These are phyloP conservation scores for Tanypteryx hageni DNA, from an alignment of 2,888 invertebrate species.

Conservation along the genomic window DNA sequence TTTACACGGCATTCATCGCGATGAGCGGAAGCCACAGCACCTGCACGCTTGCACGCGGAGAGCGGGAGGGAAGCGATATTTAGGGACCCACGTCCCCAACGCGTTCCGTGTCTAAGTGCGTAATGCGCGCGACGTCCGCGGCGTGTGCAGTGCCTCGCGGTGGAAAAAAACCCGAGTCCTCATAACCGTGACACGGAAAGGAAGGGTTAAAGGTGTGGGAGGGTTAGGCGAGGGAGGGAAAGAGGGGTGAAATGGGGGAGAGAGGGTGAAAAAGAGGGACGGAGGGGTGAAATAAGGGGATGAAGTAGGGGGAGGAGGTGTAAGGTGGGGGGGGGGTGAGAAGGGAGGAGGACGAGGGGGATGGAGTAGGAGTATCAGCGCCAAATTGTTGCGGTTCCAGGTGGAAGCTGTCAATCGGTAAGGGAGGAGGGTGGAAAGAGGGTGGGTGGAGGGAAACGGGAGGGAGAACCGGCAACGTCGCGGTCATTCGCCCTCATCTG, in stretches of 20 bases:
- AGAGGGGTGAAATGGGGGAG: not conserved
- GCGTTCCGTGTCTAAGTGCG: not conserved
- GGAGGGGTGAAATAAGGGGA: not conserved
- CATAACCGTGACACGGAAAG: not conserved
- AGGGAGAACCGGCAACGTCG: not conserved
- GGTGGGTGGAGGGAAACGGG: not conserved
- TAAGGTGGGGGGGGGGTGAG: not conserved
- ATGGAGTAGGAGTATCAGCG: not conserved
- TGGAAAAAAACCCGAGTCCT: not conserved
- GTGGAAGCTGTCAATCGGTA: slow-evolving; percentile 36
- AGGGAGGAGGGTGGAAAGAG: not conserved
- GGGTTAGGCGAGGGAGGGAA: not conserved
- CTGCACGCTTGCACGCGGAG: not conserved
- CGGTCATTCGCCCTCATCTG: slow-evolving; percentile 56
- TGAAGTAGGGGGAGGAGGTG: too few relatives aligned
- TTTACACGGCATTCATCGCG: too few relatives aligned
- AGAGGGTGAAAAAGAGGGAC: not conserved
- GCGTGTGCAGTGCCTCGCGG: too few relatives aligned
- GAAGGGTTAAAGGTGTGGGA: not conserved
- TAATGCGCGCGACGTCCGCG: too few relatives aligned
- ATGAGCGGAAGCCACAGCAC: not conserved
- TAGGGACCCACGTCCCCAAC: not conserved
- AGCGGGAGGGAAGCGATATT: not conserved
- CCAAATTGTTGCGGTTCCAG: slow-evolving; percentile 27
- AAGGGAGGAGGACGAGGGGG: not conserved